phyloP scores from a whole-genome alignment of 2,113 vertebrate genomes.

The Emydura subglobosa region DNA sequence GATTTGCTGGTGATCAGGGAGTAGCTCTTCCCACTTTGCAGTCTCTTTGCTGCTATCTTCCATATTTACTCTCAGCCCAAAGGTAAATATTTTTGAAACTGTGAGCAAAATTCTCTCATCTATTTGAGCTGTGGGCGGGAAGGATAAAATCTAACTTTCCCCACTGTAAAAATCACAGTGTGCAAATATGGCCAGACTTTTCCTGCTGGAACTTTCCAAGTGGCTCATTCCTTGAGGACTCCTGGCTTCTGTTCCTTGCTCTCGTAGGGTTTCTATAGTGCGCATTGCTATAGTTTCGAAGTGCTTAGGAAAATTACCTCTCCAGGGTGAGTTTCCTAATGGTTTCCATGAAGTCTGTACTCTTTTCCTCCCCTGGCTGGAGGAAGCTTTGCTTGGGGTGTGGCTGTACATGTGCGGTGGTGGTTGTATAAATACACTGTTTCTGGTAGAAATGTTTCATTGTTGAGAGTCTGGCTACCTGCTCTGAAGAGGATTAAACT shows the following conservation, averaged over 20 bases:
- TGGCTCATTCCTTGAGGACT: background rate
- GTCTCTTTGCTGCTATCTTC: background rate
- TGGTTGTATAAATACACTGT: background rate
- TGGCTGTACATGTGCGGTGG: background rate
- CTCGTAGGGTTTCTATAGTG: conserved; percentile 14
- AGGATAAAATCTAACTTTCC: background rate
- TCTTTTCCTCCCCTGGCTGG: conserved; percentile 30
- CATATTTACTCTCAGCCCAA: background rate
- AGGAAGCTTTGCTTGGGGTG: conserved; percentile 41
- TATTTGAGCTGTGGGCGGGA: conserved; percentile 18
- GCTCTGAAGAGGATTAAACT: conserved; percentile 24
- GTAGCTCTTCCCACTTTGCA: background rate
- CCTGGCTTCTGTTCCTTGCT: background rate
- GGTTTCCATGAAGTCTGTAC: background rate
- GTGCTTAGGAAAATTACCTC: conserved; percentile 30
- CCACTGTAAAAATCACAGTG: background rate
- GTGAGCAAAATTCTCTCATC: background rate
- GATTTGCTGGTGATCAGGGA: background rate
- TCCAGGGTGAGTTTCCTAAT: conserved; percentile 22
- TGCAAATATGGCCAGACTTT: background rate
- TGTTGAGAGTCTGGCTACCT: background rate
- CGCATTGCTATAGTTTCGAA: background rate
- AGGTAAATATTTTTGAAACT: background rate
- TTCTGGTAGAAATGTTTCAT: background rate
- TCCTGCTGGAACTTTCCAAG: background rate